phyloP scores from a whole-genome alignment of 2,888 invertebrate species.

The Philhelius pedissequus region DNA sequence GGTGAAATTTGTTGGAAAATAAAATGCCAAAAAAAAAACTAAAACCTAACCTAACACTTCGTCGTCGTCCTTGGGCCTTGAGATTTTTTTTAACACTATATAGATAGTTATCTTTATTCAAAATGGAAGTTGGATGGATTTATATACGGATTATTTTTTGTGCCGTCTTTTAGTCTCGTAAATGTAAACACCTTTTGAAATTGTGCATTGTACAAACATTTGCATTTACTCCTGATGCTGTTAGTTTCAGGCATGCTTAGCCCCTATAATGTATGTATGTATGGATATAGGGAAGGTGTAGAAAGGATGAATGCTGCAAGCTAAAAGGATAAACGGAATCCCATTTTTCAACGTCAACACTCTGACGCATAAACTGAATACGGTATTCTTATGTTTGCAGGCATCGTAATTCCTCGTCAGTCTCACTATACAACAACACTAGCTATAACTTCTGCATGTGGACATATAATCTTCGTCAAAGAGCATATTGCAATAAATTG shows the following conservation, averaged over 20 bases:
- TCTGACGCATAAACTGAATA: conserved; percentile 45
- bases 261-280: not conserved
- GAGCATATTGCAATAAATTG: conserved; percentile 7
- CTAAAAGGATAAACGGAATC: conserved; percentile 55
- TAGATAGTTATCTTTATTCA: not conserved
- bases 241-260: not conserved
- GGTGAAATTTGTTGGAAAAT: conserved; percentile 52
- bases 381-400: conserved; percentile 36
- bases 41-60: conserved; percentile 32
- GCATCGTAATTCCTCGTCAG: conserved; percentile 6
- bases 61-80: conserved; percentile 59
- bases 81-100: conserved; percentile 19
- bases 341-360: conserved; percentile 57
- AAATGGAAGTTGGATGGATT: not conserved
- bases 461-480: conserved; percentile 3
- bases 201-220: conserved; percentile 33
- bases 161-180: conserved; percentile 16
- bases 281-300: not conserved
- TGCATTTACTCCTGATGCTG: conserved; percentile 28
- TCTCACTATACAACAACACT: conserved; percentile 27
- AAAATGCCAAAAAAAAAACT: conserved; percentile 12
- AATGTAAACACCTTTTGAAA: conserved; percentile 51
- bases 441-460: not conserved
- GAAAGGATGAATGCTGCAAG: not conserved
- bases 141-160: not conserved